Conservation (phyloP, 2,797 vertebrate species). For the Tinamus major region DNA sequence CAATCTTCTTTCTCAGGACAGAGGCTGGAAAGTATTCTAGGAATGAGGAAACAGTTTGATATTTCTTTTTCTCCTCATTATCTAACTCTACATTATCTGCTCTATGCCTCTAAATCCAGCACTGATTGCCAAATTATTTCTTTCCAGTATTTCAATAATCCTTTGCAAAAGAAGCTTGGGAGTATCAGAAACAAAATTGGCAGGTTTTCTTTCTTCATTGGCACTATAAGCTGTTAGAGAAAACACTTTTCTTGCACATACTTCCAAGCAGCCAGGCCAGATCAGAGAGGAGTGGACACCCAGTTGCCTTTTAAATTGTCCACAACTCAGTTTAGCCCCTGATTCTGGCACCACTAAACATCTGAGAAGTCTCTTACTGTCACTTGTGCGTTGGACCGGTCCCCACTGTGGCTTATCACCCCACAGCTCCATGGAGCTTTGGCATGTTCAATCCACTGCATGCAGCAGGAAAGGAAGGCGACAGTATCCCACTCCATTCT, state of each 20-base stretch:
- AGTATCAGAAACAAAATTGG: fast-evolving
- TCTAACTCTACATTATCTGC: neutral
- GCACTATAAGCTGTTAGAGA: neutral
- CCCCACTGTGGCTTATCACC: neutral
- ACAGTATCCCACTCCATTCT: neutral
- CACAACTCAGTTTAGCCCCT: neutral
- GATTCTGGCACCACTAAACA: neutral
- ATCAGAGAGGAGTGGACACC: neutral
- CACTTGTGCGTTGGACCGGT: neutral
- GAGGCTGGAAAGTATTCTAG: neutral
- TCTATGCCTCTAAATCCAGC: neutral
- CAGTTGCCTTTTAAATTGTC: neutral
- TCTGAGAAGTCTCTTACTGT: neutral
- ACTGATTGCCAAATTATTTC: neutral
- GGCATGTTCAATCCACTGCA: neutral
- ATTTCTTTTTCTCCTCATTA: neutral
- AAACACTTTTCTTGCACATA: neutral
- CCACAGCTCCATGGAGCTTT: too few species aligned
- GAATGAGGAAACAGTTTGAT: neutral
- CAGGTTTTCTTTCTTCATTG: neutral
- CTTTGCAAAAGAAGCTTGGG: neutral
- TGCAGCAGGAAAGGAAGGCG: neutral
- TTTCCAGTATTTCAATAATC: neutral
- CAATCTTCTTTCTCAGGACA: neutral
- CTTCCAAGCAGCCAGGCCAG: neutral